Conservation (phyloP, 2,113 vertebrate species). For the Ceyx margarethae region DNA sequence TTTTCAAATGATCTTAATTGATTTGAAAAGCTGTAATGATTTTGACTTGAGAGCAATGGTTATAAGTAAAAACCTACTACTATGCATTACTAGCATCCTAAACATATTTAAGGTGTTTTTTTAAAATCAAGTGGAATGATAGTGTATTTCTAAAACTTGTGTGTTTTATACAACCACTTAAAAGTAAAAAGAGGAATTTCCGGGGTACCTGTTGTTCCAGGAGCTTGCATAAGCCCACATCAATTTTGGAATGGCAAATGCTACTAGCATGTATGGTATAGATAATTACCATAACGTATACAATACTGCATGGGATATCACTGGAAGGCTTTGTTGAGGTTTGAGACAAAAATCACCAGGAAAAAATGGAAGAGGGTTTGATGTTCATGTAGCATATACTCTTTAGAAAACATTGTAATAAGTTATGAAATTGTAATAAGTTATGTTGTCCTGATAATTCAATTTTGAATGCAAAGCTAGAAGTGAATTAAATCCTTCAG, state of each 20-base stretch:
- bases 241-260: not conserved
- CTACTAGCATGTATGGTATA: not conserved
- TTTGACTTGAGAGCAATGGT: not conserved
- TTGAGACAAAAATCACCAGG: not conserved
- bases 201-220: not conserved
- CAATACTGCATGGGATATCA: not conserved
- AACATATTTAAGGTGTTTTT: not conserved
- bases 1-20: not conserved
- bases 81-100: not conserved
- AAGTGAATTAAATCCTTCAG: not conserved
- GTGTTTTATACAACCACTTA: not conserved
- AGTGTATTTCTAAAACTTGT: not conserved
- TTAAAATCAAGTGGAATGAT: not conserved
- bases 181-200: not conserved
- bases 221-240: fast-evolving
- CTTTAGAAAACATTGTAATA: not conserved
- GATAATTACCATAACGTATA: not conserved
- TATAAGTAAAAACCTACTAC: not conserved
- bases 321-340: not conserved
- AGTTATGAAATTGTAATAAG: not conserved
- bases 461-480: not conserved
- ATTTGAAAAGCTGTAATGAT: not conserved
- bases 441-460: not conserved
- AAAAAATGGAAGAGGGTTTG: not conserved
- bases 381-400: not conserved